These are phyloP conservation scores for Pitangus sulphuratus DNA, from an alignment of 2,797 vertebrate genomes.

Conservation along the genomic window DNA sequence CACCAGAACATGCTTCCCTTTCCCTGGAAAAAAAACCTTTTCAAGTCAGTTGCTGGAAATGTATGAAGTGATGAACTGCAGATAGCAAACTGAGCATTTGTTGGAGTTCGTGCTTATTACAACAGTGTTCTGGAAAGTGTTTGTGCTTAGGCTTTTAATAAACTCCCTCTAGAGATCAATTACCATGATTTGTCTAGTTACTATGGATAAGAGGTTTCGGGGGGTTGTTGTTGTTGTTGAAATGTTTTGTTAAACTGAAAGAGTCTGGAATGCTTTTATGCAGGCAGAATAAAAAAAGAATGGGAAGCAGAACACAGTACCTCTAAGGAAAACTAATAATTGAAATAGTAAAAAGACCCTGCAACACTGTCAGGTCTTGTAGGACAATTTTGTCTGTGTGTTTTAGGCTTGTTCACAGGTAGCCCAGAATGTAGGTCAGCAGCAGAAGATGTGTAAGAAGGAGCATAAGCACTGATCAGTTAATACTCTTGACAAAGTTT, in stretches of 20 bases:
- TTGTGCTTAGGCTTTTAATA: constrained; percentile 75
- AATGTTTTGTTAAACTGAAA: constrained; percentile 28
- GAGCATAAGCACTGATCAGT: constrained; percentile 32
- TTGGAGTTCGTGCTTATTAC: constrained; percentile 72
- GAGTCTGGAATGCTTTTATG: not conserved
- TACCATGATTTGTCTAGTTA: constrained; percentile 73
- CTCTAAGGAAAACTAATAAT: not conserved
- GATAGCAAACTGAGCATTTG: constrained; percentile 71
- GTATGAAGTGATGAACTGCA: constrained; percentile 68
- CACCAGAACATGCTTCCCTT: constrained; percentile 15
- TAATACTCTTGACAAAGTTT: constrained; percentile 60
- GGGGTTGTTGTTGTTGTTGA: constrained; percentile 43
- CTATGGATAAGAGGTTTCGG: constrained; percentile 62
- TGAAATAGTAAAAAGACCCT: not conserved
- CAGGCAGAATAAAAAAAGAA: not conserved
- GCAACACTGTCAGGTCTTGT: not conserved
- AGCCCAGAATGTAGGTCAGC: constrained; percentile 49
- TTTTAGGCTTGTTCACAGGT: constrained; percentile 60
- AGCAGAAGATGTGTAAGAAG: not conserved
- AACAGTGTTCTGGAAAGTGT: constrained; percentile 68
- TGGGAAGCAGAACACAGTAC: not conserved
- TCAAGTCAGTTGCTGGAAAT: constrained; percentile 64
- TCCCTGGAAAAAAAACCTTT: constrained; percentile 66
- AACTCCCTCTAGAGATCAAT: constrained; percentile 76
- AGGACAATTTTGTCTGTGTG: not conserved